phyloP scores from a whole-genome alignment of 2,797 vertebrate species.

The Enteromius paludinosus region DNA sequence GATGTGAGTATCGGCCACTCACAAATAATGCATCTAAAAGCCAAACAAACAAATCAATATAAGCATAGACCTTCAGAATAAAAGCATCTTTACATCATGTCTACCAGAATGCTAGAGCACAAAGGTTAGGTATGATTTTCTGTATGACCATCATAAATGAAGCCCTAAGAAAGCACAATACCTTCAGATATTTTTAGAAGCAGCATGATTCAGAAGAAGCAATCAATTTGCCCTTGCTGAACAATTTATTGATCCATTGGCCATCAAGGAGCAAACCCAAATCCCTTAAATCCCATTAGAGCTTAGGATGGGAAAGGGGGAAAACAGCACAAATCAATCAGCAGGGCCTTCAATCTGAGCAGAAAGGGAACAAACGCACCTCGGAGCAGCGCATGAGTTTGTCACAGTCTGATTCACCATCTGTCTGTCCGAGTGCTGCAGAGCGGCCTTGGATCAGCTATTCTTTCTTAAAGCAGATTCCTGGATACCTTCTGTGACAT shows the following conservation, averaged over 20 bases:
- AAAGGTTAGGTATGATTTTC: background rate
- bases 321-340: slow-evolving; percentile 32
- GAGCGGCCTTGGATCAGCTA: slow-evolving; percentile 33
- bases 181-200: background rate
- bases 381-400: slow-evolving; percentile 19
- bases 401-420: slow-evolving; percentile 50
- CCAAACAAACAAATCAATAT: background rate
- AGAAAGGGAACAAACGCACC: slow-evolving; percentile 35
- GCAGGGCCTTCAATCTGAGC: slow-evolving; percentile 36
- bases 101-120: background rate
- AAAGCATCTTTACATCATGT: background rate
- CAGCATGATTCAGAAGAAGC: background rate
- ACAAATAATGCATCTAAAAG: slow-evolving; percentile 4
- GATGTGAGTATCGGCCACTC: background rate
- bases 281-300: slow-evolving; percentile 40
- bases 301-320: slow-evolving; percentile 1
- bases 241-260: slow-evolving; percentile 63
- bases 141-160: background rate
- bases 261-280: slow-evolving; percentile 55
- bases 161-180: background rate
- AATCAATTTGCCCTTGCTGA: slow-evolving; percentile 52
- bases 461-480: slow-evolving; percentile 37
- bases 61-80: background rate
- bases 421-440: slow-evolving; percentile 4
- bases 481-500: slow-evolving; percentile 18